A percentile compares a stretch with the other conserved stretches of the same genome.
Evolutionary conservation across 2,113 vertebrate species (phyloP).

Genomic region (Pleuronectes platessa): DNA sequence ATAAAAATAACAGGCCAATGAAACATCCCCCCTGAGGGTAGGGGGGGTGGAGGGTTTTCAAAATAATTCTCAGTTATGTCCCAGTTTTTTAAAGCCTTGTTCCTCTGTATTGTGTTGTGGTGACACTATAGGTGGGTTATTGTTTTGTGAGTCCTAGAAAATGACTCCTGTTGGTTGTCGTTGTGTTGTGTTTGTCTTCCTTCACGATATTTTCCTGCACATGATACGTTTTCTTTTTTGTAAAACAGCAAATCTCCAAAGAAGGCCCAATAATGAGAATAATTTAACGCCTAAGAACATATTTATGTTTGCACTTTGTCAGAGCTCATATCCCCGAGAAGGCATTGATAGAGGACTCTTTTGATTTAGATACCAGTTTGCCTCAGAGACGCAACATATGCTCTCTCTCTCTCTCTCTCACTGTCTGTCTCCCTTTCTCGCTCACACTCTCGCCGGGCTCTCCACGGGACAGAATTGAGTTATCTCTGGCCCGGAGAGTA

Average conservation of each 20-base stretch:
- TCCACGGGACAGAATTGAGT: slow-evolving; percentile 92
- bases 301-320: slow-evolving; percentile 94
- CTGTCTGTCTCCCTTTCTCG: slow-evolving; percentile 41
- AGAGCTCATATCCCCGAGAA: slow-evolving; percentile 90
- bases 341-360: slow-evolving; percentile 89
- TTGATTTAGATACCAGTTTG: slow-evolving; percentile 94
- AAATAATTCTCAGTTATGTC: slow-evolving; percentile 62
- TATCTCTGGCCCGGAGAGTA: slow-evolving; percentile 96
- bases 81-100: slow-evolving; percentile 46
- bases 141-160: slow-evolving; percentile 30
- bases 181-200: slow-evolving; percentile 8
- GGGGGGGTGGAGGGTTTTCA: slow-evolving; percentile 38
- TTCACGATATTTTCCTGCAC: neutral
- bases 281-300: slow-evolving; percentile 93
- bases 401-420: slow-evolving; percentile 75
- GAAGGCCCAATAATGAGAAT: slow-evolving; percentile 82
- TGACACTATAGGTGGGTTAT: slow-evolving; percentile 32
- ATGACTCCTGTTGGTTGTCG: slow-evolving; percentile 16
- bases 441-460: slow-evolving; percentile 45
- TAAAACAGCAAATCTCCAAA: slow-evolving; percentile 12
- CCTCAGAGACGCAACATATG: slow-evolving; percentile 96
- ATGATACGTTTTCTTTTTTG: slow-evolving; percentile 12
- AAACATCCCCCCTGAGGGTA: slow-evolving; percentile 74
- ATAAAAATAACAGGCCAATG: slow-evolving; percentile 86
- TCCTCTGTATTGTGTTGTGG: slow-evolving; percentile 32